Evolutionary conservation across 2,888 invertebrate genomes (phyloP), one percentile per base, ranked within the genome.

Genomic region (Dicyrtomina minuta): DNA sequence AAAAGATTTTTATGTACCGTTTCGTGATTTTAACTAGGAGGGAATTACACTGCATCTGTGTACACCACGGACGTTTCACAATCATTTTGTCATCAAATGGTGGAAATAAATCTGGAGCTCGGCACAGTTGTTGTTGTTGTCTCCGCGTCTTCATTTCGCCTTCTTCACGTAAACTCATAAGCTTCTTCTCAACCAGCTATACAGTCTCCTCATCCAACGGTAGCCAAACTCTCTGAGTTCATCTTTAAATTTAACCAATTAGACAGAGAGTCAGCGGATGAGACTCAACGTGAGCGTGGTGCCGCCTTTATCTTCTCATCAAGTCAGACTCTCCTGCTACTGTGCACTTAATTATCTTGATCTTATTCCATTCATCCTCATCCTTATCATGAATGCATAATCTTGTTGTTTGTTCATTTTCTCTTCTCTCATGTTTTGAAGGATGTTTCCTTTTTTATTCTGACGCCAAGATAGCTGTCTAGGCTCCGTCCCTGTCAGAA

Each of bases 291-390:
- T 55, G 55, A 55, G 44, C 44, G 22, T 59, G 59, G 41, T 41
- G 59, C 59, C 59, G 59, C 59, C 41, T 59, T 59, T 60, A 60
- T 60, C 60, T 41, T 44, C 44, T 60, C 60, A 60, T 60, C 60
- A 60, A 60, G 60, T 60, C 60, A 60, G 43, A 44, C 44, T 44
- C 22, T 60, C 22, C 22, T 60, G 44, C 44, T 41, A 39, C 41
- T 41, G 20, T 39, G 15, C 41, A 39, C 17, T 55, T 55, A 55
- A 55, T 55, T 55, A 27, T 55, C 55, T 12, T 24, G 24, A 27
- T 55, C n/a, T 51, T 26, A 55, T 15, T 55, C 15, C 26, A 26
- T 55, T 10, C 55, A 55, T 55, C 26, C 55, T 55, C 24, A 55
- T 26, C 24, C 55, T 55, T 20, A 55, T 55, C 55, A 26, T 27